These are phyloP conservation scores for Agonopterix subpropinquella DNA, from an alignment of 2,888 invertebrate species.

Conservation along the genomic window DNA sequence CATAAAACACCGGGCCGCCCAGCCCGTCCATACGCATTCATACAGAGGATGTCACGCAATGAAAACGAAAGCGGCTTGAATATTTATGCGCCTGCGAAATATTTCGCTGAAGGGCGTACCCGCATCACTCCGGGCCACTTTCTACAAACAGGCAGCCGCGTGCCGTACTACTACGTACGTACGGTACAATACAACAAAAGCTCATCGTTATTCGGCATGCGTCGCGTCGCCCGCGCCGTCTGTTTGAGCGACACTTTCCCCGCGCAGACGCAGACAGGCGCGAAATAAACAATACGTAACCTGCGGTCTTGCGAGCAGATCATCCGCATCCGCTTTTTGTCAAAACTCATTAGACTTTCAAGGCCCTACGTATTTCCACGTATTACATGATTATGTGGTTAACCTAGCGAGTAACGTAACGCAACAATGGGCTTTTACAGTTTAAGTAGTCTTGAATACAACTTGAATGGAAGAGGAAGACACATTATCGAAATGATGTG, in stretches of 20 bases:
- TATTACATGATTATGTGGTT: constrained; percentile 23
- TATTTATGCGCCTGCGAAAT: constrained; percentile 70
- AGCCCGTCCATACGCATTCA: constrained; percentile 28
- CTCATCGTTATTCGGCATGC: constrained; percentile 67
- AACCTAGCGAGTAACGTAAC: constrained; percentile 26
- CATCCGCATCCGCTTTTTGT: constrained; percentile 46
- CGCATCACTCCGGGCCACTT: constrained; percentile 61
- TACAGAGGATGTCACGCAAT: constrained; percentile 52
- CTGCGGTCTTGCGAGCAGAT: constrained; percentile 37
- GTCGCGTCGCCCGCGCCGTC: constrained; percentile 24
- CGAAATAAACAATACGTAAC: constrained; percentile 48
- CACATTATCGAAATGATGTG: no score
- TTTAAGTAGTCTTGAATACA: constrained; percentile 4
- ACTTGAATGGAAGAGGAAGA: background rate
- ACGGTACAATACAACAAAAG: constrained; percentile 40
- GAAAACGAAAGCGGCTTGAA: constrained; percentile 68
- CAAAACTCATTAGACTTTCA: constrained; percentile 29
- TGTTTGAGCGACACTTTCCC: constrained; percentile 62
- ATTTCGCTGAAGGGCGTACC: constrained; percentile 71
- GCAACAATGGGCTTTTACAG: constrained; percentile 9
- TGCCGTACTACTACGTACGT: background rate
- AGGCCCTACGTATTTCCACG: constrained; percentile 33
- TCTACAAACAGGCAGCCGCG: constrained; percentile 55
- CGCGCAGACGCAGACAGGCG: constrained; percentile 19
- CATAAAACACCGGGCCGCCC: constrained; percentile 37